Evolutionary conservation across 2,888 invertebrate genomes (phyloP).

Genomic region (Yponomeuta cagnagella): DNA sequence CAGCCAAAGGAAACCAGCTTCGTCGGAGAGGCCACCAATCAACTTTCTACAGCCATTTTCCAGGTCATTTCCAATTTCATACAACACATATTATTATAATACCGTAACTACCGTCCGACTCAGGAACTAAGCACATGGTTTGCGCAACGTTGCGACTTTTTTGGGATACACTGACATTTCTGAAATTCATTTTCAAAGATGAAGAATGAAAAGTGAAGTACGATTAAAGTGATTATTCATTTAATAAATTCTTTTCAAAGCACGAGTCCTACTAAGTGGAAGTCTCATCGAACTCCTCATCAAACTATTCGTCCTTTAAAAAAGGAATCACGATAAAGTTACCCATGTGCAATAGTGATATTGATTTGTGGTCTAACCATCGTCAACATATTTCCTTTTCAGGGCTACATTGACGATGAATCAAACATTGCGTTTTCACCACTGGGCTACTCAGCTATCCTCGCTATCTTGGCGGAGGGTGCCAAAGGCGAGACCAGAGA

Average conservation of each 20-base stretch:
- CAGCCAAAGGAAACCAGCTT: constrained; percentile 59
- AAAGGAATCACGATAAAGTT: not conserved
- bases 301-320: not conserved
- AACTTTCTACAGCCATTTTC: constrained; percentile 68
- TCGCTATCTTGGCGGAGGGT: constrained; percentile 79
- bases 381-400: constrained; percentile 24
- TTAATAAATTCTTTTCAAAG: too few species aligned
- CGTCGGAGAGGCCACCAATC: constrained; percentile 69
- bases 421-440: constrained; percentile 80
- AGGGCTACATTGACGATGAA: constrained; percentile 72
- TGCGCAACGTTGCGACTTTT: too few species aligned
- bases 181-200: too few species aligned
- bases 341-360: not conserved
- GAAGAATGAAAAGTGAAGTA: too few species aligned
- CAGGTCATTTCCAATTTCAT: constrained; percentile 46
- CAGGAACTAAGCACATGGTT: too few species aligned
- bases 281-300: too few species aligned
- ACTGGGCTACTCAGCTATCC: constrained; percentile 77
- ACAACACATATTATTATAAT: not conserved
- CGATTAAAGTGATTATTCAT: too few species aligned
- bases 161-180: too few species aligned
- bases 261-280: too few species aligned
- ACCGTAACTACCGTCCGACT: too few species aligned
- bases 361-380: too few species aligned
- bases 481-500: constrained; percentile 75